Base-by-base conservation (phyloP, 1,140 invertebrate species). In the Calliopsis andreniformis region DNA sequence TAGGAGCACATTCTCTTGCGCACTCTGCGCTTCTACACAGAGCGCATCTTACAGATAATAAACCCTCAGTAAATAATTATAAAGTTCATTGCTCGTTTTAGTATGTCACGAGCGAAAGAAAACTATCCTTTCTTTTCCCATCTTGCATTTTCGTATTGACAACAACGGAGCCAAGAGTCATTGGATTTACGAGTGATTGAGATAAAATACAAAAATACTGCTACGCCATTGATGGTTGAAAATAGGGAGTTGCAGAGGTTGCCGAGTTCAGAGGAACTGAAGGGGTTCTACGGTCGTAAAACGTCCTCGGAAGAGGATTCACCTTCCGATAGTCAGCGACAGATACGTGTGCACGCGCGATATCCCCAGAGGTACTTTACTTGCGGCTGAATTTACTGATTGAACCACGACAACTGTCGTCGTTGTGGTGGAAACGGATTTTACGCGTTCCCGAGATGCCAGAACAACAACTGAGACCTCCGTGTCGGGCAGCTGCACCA, bases 331-430 rank as follows among this genome's bases (percentile, higher is more conserved):
- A 85, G 79, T 75, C 81, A 78, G 56, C 77, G 58, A 71, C 23
- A 76, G 58, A 77, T 84, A 79, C 79, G 72, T 67, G 51, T 49
- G 18, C 58, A 73, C 35, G 69, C 76, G 43, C 32, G 70, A 72
- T 72, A 73, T 49, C 35, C 23, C 4, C 42, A n/a, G 53, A 43
- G 64, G 61, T 83, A 77, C 67, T 84, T 69, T 59, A 78, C 71
- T 84, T 84, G 75, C 43, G 64, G 59, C 51, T 75, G 71, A 84
- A 86, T 84, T 86, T 80, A 79, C 80, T 83, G 77, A 86, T 83
- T 83, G 72, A 82, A 78, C 76, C 62, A 35, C 66, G 61, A 64
- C 70, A 68, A 72, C 59, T 72, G 43, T 63, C 45, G 62, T 62
- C 51, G 58, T 76, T 72, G 63, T 62, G 56, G 55, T 71, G 28